Evolutionary conservation across 2,888 invertebrate species (phyloP).

Genomic region (Athripsodes cinereus): DNA sequence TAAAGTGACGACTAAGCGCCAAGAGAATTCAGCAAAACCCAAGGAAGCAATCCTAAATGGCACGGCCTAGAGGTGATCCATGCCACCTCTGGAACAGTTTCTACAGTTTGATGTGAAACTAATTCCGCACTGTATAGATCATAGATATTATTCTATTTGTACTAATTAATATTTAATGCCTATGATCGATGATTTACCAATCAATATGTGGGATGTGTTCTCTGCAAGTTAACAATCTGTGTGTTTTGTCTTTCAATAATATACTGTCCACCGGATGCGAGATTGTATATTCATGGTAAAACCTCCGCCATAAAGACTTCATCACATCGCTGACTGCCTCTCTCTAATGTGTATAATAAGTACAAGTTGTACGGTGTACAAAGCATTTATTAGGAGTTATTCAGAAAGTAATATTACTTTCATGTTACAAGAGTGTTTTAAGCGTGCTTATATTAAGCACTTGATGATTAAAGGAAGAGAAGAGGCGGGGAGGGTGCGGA

Average conservation of each 20-base stretch:
- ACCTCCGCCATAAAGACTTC: background rate
- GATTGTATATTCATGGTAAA: background rate
- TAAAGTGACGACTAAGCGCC: constrained; percentile 21
- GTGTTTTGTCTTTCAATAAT: constrained; percentile 22
- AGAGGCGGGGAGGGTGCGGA: background rate
- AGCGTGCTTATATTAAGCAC: no score
- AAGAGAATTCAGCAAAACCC: constrained; percentile 22
- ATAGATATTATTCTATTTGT: constrained; percentile 25
- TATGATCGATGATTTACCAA: constrained; percentile 18
- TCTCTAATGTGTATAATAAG: no score
- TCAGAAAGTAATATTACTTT: no score
- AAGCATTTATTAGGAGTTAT: no score
- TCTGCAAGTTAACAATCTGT: constrained; percentile 22
- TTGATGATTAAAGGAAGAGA: no score
- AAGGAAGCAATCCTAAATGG: constrained; percentile 27
- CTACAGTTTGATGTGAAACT: background rate
- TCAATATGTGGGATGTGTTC: constrained; percentile 22
- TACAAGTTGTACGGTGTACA: no score
- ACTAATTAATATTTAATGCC: constrained; percentile 23
- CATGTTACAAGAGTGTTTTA: no score
- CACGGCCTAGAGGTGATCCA: constrained; percentile 20
- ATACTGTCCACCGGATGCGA: constrained; percentile 20
- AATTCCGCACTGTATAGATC: constrained; percentile 24
- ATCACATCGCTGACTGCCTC: background rate
- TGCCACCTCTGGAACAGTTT: background rate